A percentile compares a stretch with the other conserved stretches of the same genome.
These are phyloP conservation scores for Phrynosoma blainvillii DNA, from an alignment of 2,113 vertebrate species.

Conservation along the genomic window DNA sequence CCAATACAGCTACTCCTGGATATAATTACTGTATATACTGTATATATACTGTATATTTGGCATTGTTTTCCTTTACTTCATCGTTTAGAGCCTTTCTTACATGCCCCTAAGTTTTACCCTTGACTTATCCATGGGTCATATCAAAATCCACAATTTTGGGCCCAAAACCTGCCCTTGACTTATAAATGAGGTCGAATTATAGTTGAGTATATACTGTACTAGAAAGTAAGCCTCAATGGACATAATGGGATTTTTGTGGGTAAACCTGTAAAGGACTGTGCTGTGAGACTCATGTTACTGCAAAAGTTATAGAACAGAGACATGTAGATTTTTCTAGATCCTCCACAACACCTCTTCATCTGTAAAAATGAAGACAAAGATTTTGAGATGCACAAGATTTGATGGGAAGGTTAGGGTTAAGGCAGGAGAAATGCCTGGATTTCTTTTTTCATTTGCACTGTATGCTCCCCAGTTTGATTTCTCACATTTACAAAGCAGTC, in stretches of 20 bases:
- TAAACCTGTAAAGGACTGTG: background rate
- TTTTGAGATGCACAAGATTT: background rate
- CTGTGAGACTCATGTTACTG: background rate
- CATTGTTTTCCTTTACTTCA: too few relatives aligned
- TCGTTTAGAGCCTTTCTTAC: too few relatives aligned
- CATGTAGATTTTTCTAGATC: background rate
- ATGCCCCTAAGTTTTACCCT: too few relatives aligned
- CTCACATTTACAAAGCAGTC: constrained; percentile 12
- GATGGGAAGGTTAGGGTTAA: background rate
- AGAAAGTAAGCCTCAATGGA: background rate
- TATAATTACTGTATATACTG: too few relatives aligned
- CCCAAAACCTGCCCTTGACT: too few relatives aligned
- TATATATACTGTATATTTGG: too few relatives aligned
- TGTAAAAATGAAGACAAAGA: background rate
- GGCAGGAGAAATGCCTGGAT: background rate
- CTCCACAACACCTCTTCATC: background rate
- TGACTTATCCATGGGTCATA: too few relatives aligned
- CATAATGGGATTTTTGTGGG: background rate
- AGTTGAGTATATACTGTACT: too few relatives aligned
- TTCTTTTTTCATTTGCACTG: background rate
- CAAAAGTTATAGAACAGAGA: background rate
- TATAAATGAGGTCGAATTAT: too few relatives aligned
- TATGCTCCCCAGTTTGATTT: constrained; percentile 7
- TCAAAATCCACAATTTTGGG: too few relatives aligned
- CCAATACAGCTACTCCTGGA: too few relatives aligned